Conservation (phyloP, 2,113 vertebrate species). For the Albula goreensis region DNA sequence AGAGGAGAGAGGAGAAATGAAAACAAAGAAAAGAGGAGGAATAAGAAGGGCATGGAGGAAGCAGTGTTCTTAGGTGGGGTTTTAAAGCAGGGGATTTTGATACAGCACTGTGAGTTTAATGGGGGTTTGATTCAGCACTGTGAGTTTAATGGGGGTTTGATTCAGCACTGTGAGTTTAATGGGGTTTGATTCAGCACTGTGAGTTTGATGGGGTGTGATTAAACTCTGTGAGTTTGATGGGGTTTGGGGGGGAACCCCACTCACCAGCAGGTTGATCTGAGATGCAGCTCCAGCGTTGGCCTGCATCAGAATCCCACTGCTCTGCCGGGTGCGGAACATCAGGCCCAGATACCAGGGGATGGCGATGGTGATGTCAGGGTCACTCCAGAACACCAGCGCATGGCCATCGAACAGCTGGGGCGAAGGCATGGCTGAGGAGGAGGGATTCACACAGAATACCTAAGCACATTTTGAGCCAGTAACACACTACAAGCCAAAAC, state of each 20-base stretch:
- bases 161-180: too few relatives aligned
- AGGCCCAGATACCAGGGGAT: slow-evolving; percentile 86
- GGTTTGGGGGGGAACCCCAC: neutral
- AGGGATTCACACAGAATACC: neutral
- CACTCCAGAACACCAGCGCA: slow-evolving; percentile 77
- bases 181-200: too few relatives aligned
- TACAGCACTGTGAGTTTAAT: too few relatives aligned
- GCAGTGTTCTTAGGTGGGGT: too few relatives aligned
- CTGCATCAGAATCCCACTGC: slow-evolving; percentile 74
- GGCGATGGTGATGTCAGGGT: slow-evolving; percentile 81
- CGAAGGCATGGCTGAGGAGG: slow-evolving; percentile 77
- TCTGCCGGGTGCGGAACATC: slow-evolving; percentile 84
- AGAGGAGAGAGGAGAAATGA: neutral
- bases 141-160: too few relatives aligned
- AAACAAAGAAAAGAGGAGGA: neutral
- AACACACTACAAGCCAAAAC: neutral
- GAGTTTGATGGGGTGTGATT: too few relatives aligned
- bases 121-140: too few relatives aligned
- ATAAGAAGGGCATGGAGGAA: neutral
- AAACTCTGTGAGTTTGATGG: too few relatives aligned
- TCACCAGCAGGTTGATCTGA: slow-evolving; percentile 80
- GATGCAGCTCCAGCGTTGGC: slow-evolving; percentile 75
- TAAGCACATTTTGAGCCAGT: too few relatives aligned
- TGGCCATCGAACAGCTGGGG: slow-evolving; percentile 79
- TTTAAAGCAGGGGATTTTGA: too few relatives aligned